These are phyloP conservation scores for Tanytarsus gracilentus DNA, from an alignment of 2,888 invertebrate genomes.

Conservation along the genomic window DNA sequence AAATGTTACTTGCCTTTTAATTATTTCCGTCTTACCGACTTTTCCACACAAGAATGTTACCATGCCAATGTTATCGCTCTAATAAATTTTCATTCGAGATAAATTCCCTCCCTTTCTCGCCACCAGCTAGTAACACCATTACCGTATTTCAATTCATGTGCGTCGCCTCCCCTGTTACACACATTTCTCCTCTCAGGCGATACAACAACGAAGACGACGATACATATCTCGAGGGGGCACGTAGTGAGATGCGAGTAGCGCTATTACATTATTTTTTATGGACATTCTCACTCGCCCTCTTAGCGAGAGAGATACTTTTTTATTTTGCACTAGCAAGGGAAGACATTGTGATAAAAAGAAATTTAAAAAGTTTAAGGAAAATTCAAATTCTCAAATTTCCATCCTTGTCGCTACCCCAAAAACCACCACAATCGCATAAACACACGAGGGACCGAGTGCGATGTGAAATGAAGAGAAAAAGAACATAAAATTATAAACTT, in stretches of 20 bases:
- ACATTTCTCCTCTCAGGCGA: neutral
- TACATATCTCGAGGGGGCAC: slow-evolving; percentile 19
- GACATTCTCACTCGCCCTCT: slow-evolving; percentile 16
- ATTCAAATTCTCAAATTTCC: neutral
- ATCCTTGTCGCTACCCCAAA: neutral
- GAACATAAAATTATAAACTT: slow-evolving; percentile 18
- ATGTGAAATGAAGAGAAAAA: neutral
- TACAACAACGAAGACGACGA: neutral
- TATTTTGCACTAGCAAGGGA: too few relatives aligned
- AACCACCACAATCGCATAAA: slow-evolving; percentile 4
- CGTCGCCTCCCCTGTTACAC: neutral
- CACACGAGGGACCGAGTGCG: neutral
- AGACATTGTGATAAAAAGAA: neutral
- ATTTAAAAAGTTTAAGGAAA: neutral
- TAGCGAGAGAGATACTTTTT: slow-evolving; percentile 1
- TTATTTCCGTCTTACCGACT: slow-evolving; percentile 14
- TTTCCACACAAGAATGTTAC: neutral
- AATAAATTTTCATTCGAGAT: slow-evolving; percentile 26
- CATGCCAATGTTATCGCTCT: slow-evolving; percentile 17
- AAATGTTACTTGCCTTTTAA: slow-evolving; percentile 23
- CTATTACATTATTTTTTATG: slow-evolving; percentile 29
- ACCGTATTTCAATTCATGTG: slow-evolving; percentile 14
- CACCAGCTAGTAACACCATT: neutral
- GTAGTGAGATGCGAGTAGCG: too few relatives aligned
- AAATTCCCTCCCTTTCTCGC: slow-evolving; percentile 6